phyloP scores from a whole-genome alignment of 1,140 invertebrate genomes.

The Papilio helenus region DNA sequence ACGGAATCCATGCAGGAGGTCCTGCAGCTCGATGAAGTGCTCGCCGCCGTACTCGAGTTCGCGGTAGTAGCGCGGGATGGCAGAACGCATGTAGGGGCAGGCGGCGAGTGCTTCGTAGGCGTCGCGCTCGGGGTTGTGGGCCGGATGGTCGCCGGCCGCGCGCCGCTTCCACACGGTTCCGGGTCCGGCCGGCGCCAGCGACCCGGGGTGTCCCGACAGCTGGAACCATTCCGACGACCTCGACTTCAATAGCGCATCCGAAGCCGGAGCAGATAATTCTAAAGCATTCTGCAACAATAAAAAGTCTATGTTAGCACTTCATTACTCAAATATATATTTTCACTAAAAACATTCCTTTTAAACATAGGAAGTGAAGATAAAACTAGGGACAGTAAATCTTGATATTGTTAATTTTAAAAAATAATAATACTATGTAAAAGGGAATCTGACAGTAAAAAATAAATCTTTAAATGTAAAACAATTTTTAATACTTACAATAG shows the following conservation, averaged over 20 bases:
- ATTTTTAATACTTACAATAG: slow-evolving; percentile 76
- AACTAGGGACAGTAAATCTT: too few relatives aligned
- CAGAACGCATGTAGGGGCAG: slow-evolving; percentile 89
- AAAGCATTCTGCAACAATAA: slow-evolving; percentile 93
- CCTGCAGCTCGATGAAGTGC: slow-evolving; percentile 95
- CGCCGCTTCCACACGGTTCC: slow-evolving; percentile 97
- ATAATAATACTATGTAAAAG: neutral
- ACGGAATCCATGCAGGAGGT: slow-evolving; percentile 92
- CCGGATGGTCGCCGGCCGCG: slow-evolving; percentile 83
- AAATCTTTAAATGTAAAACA: slow-evolving; percentile 31
- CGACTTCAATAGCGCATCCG: slow-evolving; percentile 92
- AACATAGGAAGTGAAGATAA: too few relatives aligned
- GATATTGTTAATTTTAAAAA: too few relatives aligned
- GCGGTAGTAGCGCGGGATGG: slow-evolving; percentile 94
- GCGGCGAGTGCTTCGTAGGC: slow-evolving; percentile 92
- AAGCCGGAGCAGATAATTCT: slow-evolving; percentile 95
- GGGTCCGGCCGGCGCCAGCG: slow-evolving; percentile 95
- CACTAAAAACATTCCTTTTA: too few relatives aligned
- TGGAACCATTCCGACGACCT: slow-evolving; percentile 92
- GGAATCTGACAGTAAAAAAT: neutral
- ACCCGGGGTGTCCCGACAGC: slow-evolving; percentile 95
- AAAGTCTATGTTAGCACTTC: slow-evolving; percentile 41
- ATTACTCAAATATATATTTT: too few relatives aligned
- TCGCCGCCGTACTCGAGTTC: slow-evolving; percentile 94
- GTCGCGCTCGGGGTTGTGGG: slow-evolving; percentile 90